Evolutionary conservation across 2,797 vertebrate species (phyloP).

Genomic region (Falco cherrug): DNA sequence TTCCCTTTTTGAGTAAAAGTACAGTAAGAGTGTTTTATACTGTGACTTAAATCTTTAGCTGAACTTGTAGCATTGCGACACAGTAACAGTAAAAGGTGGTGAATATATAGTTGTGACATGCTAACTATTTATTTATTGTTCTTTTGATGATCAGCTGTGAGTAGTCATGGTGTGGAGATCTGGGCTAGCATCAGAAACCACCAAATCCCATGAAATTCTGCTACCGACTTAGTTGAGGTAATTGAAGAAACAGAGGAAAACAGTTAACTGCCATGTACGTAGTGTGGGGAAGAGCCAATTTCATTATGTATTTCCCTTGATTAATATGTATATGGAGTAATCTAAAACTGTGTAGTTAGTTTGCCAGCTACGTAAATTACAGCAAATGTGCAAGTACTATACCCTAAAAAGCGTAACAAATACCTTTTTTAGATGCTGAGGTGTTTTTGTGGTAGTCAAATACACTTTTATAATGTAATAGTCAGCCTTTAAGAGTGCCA

Average conservation of each 20-base stretch:
- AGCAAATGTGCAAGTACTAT: neutral
- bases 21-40: neutral
- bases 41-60: neutral
- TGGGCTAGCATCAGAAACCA: constrained; percentile 39
- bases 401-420: neutral
- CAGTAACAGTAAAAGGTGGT: neutral
- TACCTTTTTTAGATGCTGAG: neutral
- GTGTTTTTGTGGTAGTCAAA: neutral
- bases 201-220: neutral
- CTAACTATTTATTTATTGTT: neutral
- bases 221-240: constrained; percentile 41
- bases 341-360: neutral
- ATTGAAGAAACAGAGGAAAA: constrained; percentile 35
- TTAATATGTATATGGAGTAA: neutral
- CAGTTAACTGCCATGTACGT: constrained; percentile 72
- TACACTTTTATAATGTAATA: neutral
- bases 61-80: neutral
- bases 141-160: constrained; percentile 58
- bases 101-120: neutral
- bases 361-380: neutral
- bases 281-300: neutral
- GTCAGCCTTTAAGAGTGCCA: neutral
- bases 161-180: constrained; percentile 57
- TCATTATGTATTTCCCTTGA: neutral
- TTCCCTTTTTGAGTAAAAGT: neutral